Evolutionary conservation across 2,113 vertebrate species (phyloP), one percentile per base, ranked within the genome.

Genomic region (Paratilapia polleni): DNA sequence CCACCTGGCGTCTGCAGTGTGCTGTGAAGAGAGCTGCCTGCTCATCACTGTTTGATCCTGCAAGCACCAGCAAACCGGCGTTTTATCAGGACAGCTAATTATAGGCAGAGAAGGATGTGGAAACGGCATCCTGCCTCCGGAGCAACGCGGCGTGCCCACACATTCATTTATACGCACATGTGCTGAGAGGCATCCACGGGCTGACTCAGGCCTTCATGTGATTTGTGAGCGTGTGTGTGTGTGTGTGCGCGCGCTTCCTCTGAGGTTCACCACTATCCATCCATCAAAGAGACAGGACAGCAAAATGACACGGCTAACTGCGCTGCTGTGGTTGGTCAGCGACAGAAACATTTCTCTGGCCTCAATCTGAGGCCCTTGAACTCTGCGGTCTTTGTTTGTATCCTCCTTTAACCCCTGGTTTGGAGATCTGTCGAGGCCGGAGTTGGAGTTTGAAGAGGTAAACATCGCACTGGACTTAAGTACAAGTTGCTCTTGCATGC

Each of bases 21-120:
- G 80, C 85, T 80, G 87, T 81, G 90, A 87, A 85, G 92, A 87
- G 90, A 91, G 91, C 83, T 88, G 92, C 92, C 92, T 89, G 92
- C 94, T 93, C 92, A 90, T 93, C 90, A 88, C 85, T 74, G 90
- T 93, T 91, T 94, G 91, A 92, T 92, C 91, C 91, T 80, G 93
- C 91, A 43, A 89, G 87, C 82, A 58, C 90, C 90, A 91, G 92
- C 89, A 91, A 92, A 91, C 88, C 43, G 20, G 70, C 78, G 88
- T 91, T 94, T 92, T 92, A 94, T 93, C 90, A 75, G 89, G 81
- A 82, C 70, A 75, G 93, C 90, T 92, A 93, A 95, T 94, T 93
- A 95, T 88, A 94, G 93, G 77, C 87, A 78, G 91, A 73, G 84
- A 91, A 80, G 83, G 91, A 92, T 91, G 89, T 82, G 86, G 90